Conservation (phyloP, 2,797 vertebrate species). For the Scleropages formosus region DNA sequence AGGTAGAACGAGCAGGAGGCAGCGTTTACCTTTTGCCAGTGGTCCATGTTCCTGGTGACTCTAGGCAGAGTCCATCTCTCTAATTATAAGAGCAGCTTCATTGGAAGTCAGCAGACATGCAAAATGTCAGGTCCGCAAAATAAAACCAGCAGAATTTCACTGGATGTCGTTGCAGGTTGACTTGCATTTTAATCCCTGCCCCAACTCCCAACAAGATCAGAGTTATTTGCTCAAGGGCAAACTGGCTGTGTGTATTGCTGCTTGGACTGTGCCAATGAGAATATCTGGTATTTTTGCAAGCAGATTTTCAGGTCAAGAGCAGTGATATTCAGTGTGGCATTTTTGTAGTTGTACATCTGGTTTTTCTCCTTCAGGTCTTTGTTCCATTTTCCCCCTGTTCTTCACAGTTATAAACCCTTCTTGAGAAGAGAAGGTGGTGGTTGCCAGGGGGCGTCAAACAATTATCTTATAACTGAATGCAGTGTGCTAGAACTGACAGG, state of each 20-base stretch:
- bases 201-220: background rate
- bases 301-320: background rate
- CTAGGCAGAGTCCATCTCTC: constrained; percentile 29
- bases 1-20: constrained; percentile 8
- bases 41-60: constrained; percentile 47
- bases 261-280: no score
- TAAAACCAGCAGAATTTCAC: constrained; percentile 41
- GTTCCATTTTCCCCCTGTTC: no score
- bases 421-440: no score
- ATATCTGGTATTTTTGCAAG: no score
- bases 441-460: no score
- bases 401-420: no score
- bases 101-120: constrained; percentile 46
- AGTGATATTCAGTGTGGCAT: background rate
- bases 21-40: constrained; percentile 21
- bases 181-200: constrained; percentile 10
- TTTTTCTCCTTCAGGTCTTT: no score
- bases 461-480: no score
- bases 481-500: no score
- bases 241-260: no score
- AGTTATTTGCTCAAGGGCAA: no score
- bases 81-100: constrained; percentile 50
- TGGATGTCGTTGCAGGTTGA: constrained; percentile 6
- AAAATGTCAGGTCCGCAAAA: constrained; percentile 50
- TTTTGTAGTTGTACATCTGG: background rate